phyloP scores from a whole-genome alignment of 2,888 invertebrate genomes.

The Epistrophella euchroma region DNA sequence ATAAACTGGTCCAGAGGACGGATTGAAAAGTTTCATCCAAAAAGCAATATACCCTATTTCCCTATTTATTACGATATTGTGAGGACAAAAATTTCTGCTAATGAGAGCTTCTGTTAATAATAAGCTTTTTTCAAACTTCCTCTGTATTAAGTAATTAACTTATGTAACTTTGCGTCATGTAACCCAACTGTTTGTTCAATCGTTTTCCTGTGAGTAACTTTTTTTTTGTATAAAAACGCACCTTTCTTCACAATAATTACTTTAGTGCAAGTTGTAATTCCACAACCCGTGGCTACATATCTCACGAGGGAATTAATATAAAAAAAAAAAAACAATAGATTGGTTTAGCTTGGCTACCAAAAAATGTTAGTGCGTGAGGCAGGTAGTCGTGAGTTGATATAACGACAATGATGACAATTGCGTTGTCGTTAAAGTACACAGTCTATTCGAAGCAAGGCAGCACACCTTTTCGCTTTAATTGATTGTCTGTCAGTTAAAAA shows the following conservation, averaged over 20 bases:
- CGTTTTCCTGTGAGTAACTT: slow-evolving; percentile 2
- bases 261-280: slow-evolving; percentile 20
- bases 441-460: background rate
- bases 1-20: no score
- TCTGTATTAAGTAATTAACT: slow-evolving; percentile 37
- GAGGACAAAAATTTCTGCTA: background rate
- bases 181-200: slow-evolving; percentile 38
- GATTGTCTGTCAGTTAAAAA: slow-evolving; percentile 61
- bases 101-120: background rate
- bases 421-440: background rate
- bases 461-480: slow-evolving; percentile 65
- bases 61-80: background rate
- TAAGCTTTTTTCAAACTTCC: background rate
- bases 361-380: slow-evolving; percentile 44
- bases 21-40: background rate
- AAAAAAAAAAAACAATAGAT: slow-evolving; percentile 9
- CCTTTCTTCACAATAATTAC: slow-evolving; percentile 42
- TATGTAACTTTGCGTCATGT: slow-evolving; percentile 38
- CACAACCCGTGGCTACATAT: slow-evolving; percentile 4
- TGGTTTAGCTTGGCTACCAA: background rate
- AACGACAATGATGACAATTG: background rate
- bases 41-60: background rate
- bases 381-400: slow-evolving; percentile 19
- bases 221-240: slow-evolving; percentile 37
- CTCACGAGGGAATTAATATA: slow-evolving; percentile 40